Base-by-base conservation (phyloP, 1,140 invertebrate species). In the Riptortus pedestris region DNA sequence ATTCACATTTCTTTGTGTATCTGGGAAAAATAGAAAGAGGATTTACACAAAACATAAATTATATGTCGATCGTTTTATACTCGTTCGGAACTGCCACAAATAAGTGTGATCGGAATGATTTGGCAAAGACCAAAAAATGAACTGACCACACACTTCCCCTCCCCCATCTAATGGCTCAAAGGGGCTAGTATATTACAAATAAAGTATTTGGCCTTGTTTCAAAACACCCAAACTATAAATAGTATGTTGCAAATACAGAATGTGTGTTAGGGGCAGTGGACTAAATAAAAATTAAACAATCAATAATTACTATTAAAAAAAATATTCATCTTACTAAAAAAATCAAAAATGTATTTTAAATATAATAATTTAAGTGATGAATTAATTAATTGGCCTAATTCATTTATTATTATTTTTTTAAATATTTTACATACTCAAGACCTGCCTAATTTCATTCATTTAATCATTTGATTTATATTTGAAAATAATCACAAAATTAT, bases 131-230 rank as follows among this genome's bases (percentile, higher is more conserved):
- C 51, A 55, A 55, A 22, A 55, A 48, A 48, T 9, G 2, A 24
- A 55, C 14, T 24, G 24, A 55, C 51, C 24, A 4, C 48, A 51
- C 20, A 24, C 5, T 24, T 27, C 24, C 24, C 51, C 51, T 14
- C 14, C 24, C 18, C 51, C 18, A 18, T 24, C 51, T 51, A 18
- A 38, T 14, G 24, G 24, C 51, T 24, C 51, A 24, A 26, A 55
- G 51, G 51, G 26, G 20, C 16, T 24, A 55, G 4, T 24, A 12
- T 55, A 55, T 55, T 55, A 24, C 51, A 55, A 55, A 55, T 55
- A 26, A 47, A 55, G 51, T 24, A 55, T 22, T 55, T 55, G 51
- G 51, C 51, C 51, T 55, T 55, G 51, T 55, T 55, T 55, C 51
- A 55, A 55, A 55, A 22, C 51, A 55, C 18, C 51, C 16, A 18